phyloP scores from a whole-genome alignment of 2,797 vertebrate species.

The Xyrichtys novacula region DNA sequence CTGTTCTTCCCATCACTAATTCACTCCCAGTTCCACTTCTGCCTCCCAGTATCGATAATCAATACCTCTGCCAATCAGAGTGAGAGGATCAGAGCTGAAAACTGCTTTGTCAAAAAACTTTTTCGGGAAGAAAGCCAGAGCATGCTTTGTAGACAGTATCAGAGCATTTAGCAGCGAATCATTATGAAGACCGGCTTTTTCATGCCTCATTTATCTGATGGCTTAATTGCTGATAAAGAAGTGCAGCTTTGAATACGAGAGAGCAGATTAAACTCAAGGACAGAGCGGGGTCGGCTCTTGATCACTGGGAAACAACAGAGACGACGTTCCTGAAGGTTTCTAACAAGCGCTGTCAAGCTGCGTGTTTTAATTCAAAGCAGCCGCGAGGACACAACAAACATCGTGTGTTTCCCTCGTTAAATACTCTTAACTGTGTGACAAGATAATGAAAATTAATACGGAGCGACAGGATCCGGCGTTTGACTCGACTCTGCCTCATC shows the following conservation, averaged over 20 bases:
- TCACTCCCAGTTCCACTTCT: slow-evolving; percentile 4
- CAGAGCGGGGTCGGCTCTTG: slow-evolving; percentile 28
- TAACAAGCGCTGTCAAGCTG: background rate
- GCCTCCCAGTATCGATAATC: slow-evolving; percentile 39
- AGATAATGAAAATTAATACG: background rate
- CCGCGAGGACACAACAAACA: slow-evolving; percentile 30
- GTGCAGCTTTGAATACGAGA: slow-evolving; percentile 62
- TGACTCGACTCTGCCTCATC: slow-evolving; percentile 14
- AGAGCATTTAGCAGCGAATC: slow-evolving; percentile 61
- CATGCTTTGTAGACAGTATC: slow-evolving; percentile 33
- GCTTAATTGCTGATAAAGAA: slow-evolving; percentile 74
- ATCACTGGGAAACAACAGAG: slow-evolving; percentile 45
- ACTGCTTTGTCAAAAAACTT: slow-evolving; percentile 8
- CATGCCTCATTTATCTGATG: slow-evolving; percentile 73
- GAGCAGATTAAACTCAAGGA: slow-evolving; percentile 70
- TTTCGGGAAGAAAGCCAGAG: slow-evolving; percentile 17
- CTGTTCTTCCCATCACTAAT: too few species aligned
- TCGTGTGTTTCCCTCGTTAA: slow-evolving; percentile 16
- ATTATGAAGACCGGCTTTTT: slow-evolving; percentile 53
- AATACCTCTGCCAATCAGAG: slow-evolving; percentile 43
- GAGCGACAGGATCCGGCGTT: background rate
- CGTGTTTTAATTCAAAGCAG: slow-evolving; percentile 37
- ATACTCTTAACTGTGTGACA: slow-evolving; percentile 16
- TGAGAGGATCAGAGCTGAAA: slow-evolving; percentile 7
- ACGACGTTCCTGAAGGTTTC: slow-evolving; percentile 22